phyloP scores from a whole-genome alignment of 2,113 vertebrate genomes.

The Oryctolagus cuniculus region mOryCun1.1 NC_091437.1:3732001-3732500 shows the following conservation, averaged over 20 bases:
- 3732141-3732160: not conserved
- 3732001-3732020: slow-evolving; percentile 6
- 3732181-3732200: not conserved
- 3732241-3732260: not conserved
- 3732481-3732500: not conserved
- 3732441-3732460: not conserved
- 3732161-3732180: not conserved
- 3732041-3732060: not conserved
- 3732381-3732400: not conserved
- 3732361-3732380: not conserved
- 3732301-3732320: not conserved
- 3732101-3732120: not conserved
- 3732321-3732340: not conserved
- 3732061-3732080: not conserved
- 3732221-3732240: not conserved
- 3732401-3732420: not conserved
- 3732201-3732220: not conserved
- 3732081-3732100: not conserved
- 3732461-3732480: slow-evolving; percentile 26
- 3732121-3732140: not conserved
- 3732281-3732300: not conserved
- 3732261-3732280: not conserved
- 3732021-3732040: slow-evolving; percentile 28
- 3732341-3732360: not conserved
- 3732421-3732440: not conserved